These are phyloP conservation scores for Agrochola macilenta DNA, from an alignment of 2,888 invertebrate genomes.

Conservation along the genomic window DNA sequence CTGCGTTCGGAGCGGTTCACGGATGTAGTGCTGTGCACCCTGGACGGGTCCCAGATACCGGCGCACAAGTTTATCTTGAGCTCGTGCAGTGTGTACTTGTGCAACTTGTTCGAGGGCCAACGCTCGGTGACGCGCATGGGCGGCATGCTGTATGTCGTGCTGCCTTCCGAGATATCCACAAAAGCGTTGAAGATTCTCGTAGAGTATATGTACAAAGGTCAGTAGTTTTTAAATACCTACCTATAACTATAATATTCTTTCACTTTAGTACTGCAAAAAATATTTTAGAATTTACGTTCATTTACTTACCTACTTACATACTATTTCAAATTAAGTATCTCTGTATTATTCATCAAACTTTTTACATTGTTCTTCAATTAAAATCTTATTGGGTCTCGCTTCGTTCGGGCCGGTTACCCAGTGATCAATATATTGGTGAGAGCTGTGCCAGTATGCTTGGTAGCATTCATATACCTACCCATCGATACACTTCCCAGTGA, in stretches of 20 bases:
- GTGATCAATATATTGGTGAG: not conserved
- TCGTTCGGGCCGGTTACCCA: not conserved
- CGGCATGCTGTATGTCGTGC: slow-evolving; percentile 92
- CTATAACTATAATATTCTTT: not conserved
- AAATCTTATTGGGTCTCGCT: not conserved
- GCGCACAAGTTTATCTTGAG: slow-evolving; percentile 96
- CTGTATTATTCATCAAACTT: not conserved
- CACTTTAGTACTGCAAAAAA: not conserved
- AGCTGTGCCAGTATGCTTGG: not conserved
- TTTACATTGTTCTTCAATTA: not conserved
- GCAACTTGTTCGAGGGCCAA: slow-evolving; percentile 87
- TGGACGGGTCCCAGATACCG: slow-evolving; percentile 94
- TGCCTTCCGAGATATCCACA: slow-evolving; percentile 95
- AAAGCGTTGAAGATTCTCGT: slow-evolving; percentile 95
- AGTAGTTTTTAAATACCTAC: slow-evolving; percentile 41
- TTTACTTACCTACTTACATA: not conserved
- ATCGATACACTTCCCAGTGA: not conserved
- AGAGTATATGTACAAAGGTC: slow-evolving; percentile 96
- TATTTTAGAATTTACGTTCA: too few relatives aligned
- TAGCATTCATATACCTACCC: not conserved
- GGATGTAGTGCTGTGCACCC: slow-evolving; percentile 95
- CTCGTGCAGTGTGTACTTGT: slow-evolving; percentile 92
- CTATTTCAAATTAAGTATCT: not conserved
- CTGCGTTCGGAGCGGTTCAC: slow-evolving; percentile 95
- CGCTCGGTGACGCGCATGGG: slow-evolving; percentile 86